Evolutionary conservation across 2,888 invertebrate species (phyloP).

Genomic region (Acanthosepion esculentum): DNA sequence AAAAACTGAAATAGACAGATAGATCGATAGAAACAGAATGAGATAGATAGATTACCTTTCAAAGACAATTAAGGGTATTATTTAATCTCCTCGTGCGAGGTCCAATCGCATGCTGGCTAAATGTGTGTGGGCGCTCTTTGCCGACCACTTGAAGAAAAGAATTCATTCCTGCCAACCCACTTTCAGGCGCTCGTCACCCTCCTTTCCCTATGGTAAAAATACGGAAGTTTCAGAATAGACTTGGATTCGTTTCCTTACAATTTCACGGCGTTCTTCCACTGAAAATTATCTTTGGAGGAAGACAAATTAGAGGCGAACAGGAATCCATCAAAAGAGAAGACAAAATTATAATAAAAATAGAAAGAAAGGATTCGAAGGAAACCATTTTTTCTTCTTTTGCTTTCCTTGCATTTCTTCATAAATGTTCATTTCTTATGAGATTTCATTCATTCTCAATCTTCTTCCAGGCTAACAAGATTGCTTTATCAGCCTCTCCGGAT

Average conservation of each 20-base stretch:
- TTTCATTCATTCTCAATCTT: neutral
- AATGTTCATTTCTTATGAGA: neutral
- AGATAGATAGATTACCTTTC: neutral
- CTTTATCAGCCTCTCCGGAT: neutral
- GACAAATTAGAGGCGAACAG: neutral
- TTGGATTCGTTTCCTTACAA: neutral
- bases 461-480: neutral
- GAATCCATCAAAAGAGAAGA: neutral
- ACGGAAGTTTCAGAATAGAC: neutral
- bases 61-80: neutral
- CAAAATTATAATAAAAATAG: neutral
- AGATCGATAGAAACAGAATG: too few species aligned
- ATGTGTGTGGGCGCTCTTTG: neutral
- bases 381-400: neutral
- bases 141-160: neutral
- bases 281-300: neutral
- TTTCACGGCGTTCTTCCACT: neutral
- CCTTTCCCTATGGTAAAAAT: neutral
- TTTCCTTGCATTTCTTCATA: neutral
- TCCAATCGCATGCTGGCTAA: neutral
- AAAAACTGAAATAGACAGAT: too few species aligned
- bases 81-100: neutral
- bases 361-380: neutral
- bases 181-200: neutral
- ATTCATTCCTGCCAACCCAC: neutral